Percentiles rank a stretch among this genome's conserved stretches.
phyloP scores from a whole-genome alignment of 2,113 vertebrate species.

The Sprattus sprattus region DNA sequence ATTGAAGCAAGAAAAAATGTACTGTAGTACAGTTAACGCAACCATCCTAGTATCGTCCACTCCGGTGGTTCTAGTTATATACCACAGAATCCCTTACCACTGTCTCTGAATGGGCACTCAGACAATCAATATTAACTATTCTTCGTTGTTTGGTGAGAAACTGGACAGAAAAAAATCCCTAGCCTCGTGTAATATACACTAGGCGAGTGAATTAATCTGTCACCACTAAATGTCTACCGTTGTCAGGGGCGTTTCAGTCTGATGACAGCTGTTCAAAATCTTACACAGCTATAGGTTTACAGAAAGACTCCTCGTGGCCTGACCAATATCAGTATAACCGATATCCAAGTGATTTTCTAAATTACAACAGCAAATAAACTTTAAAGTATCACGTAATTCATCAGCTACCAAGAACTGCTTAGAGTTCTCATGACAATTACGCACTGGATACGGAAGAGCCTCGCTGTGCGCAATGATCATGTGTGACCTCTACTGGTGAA shows the following conservation, averaged over 20 bases:
- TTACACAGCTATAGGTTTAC: not conserved
- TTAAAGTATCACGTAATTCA: not conserved
- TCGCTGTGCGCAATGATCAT: slow-evolving; percentile 21
- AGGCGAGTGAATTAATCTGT: not conserved
- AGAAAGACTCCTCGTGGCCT: not conserved
- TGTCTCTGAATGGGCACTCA: not conserved
- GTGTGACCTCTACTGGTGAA: slow-evolving; percentile 52
- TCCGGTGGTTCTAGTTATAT: not conserved
- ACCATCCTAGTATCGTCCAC: not conserved
- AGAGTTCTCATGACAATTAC: not conserved
- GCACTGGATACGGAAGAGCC: not conserved
- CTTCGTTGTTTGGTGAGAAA: not conserved
- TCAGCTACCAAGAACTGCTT: not conserved
- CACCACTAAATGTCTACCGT: not conserved
- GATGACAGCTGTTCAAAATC: not conserved
- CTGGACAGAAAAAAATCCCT: not conserved
- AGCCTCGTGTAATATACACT: no score
- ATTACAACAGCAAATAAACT: not conserved
- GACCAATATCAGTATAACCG: not conserved
- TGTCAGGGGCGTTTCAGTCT: not conserved
- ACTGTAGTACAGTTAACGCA: no score
- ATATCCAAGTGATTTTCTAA: not conserved
- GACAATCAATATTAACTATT: not conserved
- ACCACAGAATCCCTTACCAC: not conserved
- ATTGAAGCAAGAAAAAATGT: not conserved